Conservation (phyloP, 1,140 invertebrate species). For the Teleopsis dalmanni region DNA sequence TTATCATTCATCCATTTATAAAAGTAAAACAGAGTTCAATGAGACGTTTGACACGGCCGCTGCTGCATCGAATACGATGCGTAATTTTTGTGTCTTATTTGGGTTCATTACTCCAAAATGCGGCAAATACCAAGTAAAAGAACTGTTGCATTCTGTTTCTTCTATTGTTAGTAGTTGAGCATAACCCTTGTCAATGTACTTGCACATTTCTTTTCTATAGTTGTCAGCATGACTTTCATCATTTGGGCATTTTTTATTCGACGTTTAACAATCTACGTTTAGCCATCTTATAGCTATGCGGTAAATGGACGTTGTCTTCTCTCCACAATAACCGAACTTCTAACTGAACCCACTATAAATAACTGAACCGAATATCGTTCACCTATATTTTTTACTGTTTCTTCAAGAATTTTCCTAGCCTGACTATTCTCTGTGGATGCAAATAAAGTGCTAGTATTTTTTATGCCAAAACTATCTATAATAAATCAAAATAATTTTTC, state of each 20-base stretch:
- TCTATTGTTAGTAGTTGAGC: not conserved
- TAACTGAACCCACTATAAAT: too few species aligned
- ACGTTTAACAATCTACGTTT: not conserved
- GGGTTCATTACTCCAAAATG: constrained; percentile 26
- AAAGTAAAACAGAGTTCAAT: constrained; percentile 22
- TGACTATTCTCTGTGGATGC: not conserved
- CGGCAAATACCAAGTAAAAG: constrained; percentile 26
- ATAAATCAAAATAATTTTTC: too few species aligned
- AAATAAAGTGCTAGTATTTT: not conserved
- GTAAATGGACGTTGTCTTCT: not conserved
- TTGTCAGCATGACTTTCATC: not conserved
- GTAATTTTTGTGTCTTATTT: constrained; percentile 22
- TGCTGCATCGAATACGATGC: constrained; percentile 26
- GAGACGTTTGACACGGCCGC: constrained; percentile 12
- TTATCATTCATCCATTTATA: too few species aligned
- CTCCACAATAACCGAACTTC: constrained; percentile 3
- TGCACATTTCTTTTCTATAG: constrained; percentile 3
- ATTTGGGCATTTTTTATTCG: constrained; percentile 1
- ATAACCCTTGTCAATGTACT: constrained; percentile 5
- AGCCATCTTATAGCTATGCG: constrained; percentile 7
- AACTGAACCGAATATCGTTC: not conserved
- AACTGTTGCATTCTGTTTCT: not conserved
- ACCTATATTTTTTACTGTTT: not conserved
- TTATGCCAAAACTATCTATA: too few species aligned
- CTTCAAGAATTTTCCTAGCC: not conserved